Evolutionary conservation across 2,797 vertebrate genomes (phyloP), one percentile per base, ranked within the genome.

Genomic region (Phalloptychus januarius): DNA sequence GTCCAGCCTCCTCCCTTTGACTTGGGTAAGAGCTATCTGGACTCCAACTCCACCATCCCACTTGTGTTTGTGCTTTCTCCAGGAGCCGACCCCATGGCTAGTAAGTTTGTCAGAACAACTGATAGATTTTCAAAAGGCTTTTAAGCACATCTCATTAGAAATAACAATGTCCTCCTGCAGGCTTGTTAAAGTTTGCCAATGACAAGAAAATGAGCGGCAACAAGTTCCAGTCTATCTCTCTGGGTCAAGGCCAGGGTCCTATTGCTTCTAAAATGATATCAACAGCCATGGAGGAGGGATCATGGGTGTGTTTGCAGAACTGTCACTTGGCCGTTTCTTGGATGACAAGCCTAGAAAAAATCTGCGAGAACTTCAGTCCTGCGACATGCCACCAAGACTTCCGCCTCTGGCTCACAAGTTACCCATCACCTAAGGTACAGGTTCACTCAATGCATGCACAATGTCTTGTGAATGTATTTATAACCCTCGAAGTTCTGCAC

Each of bases 1-100:
- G 97, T 99, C 81, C 97, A 99, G 83, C 97, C 98, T 0, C 98
- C 97, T 25, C 96, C 98, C 10, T 99, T 99, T 93, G 98, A 99
- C 94, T 89, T 99, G 87, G 94, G 96, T 79, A 98, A 96, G 93
- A 99, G 97, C 93, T 99, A 98, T 87, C 83, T 90, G 85, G 98
- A 99, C 93, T 99, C 98, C 81, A 97, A 96, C 89, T 95, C 92
- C 75, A 96, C 96, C 71, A 93, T 96, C 83, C 98, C 98, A 15
- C 95, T 99, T 56, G 94, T 99, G 90, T 99, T 99, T 91, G 96
- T 99, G 83, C 91, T 99, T 0, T 99, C 97, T 91, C 97, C 98
- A 42, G 98, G 98, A 90, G 98, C 98, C 45, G 98, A 99, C 93
- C 98, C 98, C 52, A 98, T 99, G 98, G 97, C 97, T 73, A 98